Evolutionary conservation across 2,797 vertebrate genomes (phyloP), one percentile per base, ranked within the genome.

Genomic region (Pelochelys cantorii): DNA sequence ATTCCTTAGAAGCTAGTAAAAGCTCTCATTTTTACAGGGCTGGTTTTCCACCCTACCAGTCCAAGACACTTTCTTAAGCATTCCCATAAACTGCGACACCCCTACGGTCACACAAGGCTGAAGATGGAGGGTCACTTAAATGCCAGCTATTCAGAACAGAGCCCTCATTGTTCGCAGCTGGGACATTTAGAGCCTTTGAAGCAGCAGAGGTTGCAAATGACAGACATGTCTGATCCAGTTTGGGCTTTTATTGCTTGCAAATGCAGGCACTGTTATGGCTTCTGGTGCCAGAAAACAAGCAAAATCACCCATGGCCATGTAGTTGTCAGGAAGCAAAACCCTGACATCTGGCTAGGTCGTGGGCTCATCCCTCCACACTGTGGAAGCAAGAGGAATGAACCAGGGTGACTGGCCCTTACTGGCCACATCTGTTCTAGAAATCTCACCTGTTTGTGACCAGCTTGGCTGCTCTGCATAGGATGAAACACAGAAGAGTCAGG

Each of bases 31-130:
- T 57, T 29, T 80, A 57, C 37, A 0, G 62, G 56, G 79, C 59
- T 42, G 83, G 31, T 84, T 17, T 87, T 81, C 81, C 82, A 84
- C 75, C 27, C 80, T 84, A 87, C 87, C 78, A 65, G 82, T 14
- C 77, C 74, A 48, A 87, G 90, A 88, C 68, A 25, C 65, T 88
- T 85, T 81, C 82, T 81, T 79, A 81, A 78, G 52, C 84, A 78
- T 77, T 52, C 68, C 79, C 52, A n/a, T 82, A 92, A 92, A 85
- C 81, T 71, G 79, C 11, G 78, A 56, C 78, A 7, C 17, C 86
- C 56, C 83, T 1, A 0, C 65, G 79, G 2, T 53, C 7, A 17
- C 1, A 0, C 71, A 42, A 80, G 79, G 83, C 7, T 37, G 27
- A 71, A 54, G 48, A 53, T 31, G 56, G 48, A 42, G 20, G 2